Percentiles rank a stretch among this genome's conserved stretches.
These are phyloP conservation scores for Marmota flaviventris DNA, from an alignment of 2,113 vertebrate genomes.

Conservation along the genomic window DNA sequence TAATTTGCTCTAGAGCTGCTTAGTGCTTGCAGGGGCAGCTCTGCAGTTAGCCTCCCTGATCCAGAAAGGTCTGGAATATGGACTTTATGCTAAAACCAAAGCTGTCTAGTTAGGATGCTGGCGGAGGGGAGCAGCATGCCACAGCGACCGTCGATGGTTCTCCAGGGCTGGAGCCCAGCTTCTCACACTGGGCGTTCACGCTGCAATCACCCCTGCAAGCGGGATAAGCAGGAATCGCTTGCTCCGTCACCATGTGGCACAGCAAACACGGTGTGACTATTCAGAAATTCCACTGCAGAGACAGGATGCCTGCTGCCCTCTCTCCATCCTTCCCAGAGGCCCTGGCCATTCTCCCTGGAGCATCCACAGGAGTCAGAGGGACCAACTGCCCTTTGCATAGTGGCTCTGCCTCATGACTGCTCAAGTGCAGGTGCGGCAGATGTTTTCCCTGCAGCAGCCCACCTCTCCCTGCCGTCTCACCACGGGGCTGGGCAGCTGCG, in stretches of 20 bases:
- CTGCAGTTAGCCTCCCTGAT: not conserved
- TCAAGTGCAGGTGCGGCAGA: rapidly evolving
- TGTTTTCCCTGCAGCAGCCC: rapidly evolving
- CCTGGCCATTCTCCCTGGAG: not conserved
- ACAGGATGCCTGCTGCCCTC: rapidly evolving
- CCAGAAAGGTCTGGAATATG: constrained; percentile 78
- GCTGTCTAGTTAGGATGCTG: constrained; percentile 83
- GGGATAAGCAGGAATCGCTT: not conserved
- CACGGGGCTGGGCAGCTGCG: rapidly evolving
- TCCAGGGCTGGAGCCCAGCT: constrained; percentile 70
- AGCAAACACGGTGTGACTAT: not conserved
- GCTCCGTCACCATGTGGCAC: not conserved
- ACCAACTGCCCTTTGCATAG: no score
- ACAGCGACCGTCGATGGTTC: constrained; percentile 74
- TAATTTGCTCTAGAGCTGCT: constrained; percentile 53
- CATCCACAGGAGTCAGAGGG: not conserved
- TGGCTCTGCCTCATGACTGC: rapidly evolving
- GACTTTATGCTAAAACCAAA: constrained; percentile 85
- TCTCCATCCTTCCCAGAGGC: rapidly evolving
- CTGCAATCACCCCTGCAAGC: constrained; percentile 8
- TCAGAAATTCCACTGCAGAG: not conserved
- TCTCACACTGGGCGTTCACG: constrained; percentile 52
- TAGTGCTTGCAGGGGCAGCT: not conserved
- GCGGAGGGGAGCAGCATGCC: constrained; percentile 81
- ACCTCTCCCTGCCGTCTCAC: rapidly evolving